Percentiles rank a stretch among this genome's conserved stretches.
Conservation (phyloP, 2,113 vertebrate species). For the Ptychochromis oligacanthus region DNA sequence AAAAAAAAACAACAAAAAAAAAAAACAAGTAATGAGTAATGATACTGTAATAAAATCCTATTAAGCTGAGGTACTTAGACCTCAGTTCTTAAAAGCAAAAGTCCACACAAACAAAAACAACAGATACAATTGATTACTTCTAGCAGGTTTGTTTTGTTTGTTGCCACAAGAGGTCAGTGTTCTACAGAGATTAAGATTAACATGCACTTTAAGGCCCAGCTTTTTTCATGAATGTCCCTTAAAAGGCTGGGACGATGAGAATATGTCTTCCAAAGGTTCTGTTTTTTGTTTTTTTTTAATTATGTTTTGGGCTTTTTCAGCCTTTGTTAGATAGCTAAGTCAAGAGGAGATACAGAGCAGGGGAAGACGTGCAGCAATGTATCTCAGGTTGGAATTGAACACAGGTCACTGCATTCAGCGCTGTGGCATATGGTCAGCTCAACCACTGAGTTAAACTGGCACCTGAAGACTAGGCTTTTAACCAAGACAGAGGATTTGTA, state of each 20-base stretch:
- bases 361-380: no score
- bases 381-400: no score
- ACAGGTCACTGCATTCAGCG: no score
- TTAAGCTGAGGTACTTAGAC: background rate
- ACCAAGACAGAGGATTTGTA: background rate
- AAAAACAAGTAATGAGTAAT: background rate
- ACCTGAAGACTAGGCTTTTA: no score
- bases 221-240: background rate
- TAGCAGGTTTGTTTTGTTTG: background rate
- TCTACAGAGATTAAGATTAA: slow-evolving; percentile 39
- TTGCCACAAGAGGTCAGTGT: slow-evolving; percentile 73
- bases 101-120: background rate
- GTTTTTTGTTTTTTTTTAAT: no score
- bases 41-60: background rate
- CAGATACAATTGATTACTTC: background rate
- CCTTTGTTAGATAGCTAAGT: no score
- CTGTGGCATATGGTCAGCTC: no score
- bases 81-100: background rate
- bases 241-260: background rate
- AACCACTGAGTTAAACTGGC: no score
- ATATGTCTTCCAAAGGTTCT: background rate
- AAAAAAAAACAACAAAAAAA: no score
- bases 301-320: no score
- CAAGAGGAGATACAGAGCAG: no score
- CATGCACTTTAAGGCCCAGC: background rate